Base-by-base conservation (phyloP, 2,113 vertebrate genomes). In the Micronisus gabar region DNA sequence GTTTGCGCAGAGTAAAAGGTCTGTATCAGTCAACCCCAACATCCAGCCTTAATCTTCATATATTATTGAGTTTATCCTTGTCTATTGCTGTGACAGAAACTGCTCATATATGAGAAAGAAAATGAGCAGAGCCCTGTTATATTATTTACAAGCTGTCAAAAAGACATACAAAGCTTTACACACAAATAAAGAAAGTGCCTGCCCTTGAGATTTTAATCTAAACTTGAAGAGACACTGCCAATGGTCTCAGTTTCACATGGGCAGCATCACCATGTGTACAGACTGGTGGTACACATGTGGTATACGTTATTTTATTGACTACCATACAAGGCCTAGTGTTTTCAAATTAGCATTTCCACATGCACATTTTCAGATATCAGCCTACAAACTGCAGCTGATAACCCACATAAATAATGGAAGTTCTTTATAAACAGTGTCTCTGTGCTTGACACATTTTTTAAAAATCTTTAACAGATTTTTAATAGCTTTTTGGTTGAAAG, bases 111-210 rank as follows among this genome's bases (percentile, higher is more conserved):
- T 22, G 59, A 90, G 73, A 34, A 93, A 76, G 84, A 90, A 94
- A 94, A 93, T 50, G 23, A 93, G 71, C 45, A 90, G 30, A 88
- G 16, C 14, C 43, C 56, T 93, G 30, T 55, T 86, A 27, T 9
- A 74, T 93, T 74, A 91, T 88, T 93, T 95, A 81, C 52, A 41
- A 74, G 30, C 25, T 88, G 68, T 86, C 83, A 90, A 90, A 93
- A 95, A 58, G 32, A 90, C 6, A 3, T 19, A 48, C 15, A 76
- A 75, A 90, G 53, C 15, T 76, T 95, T 88, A 38, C 18, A 70
- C 29, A 81, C 50, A 81, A 83, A 90, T 59, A 26, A 65, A 62
- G 47, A 76, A 75, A 82, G 36, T 45, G n/a, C 6, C 27, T 74
- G 30, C 16, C 75, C 58, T 59, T 40, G 23, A 84, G 29, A 63